Evolutionary conservation across 2,888 invertebrate species (phyloP), one percentile per base, ranked within the genome.

Genomic region (Mimumesa dahlbomi): DNA sequence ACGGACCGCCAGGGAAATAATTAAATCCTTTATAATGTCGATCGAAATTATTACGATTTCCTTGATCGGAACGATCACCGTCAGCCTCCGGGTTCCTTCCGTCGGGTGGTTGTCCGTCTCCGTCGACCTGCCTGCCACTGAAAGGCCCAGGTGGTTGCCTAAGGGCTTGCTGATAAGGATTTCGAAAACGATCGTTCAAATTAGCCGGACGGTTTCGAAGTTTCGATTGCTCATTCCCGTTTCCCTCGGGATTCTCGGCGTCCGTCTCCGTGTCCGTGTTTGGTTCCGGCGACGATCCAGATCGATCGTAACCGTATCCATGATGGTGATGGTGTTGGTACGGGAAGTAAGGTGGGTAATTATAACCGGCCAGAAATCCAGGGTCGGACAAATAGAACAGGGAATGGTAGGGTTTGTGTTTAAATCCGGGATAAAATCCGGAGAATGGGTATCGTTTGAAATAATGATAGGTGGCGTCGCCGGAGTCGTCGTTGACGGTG

Each of bases 401-500:
- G n/a, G n/a, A n/a, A n/a, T n/a, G n/a, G n/a, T n/a, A n/a, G n/a
- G n/a, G n/a, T n/a, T n/a, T n/a, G n/a, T n/a, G n/a, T 22, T 9
- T 1, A 40, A 19, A 5, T 50, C 50, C 0, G 63, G 29, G 1
- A 45, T 63, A 18, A 38, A n/a, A 40, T 11, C 36, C n/a, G 29
- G 0, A 34, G 1, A 4, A 36, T 2, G 19, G 31, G n/a, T 63
- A 63, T 0, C 40, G 29, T 34, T 54, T 16, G 1, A 7, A 1
- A 2, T 54, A 54, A 2, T 11, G 22, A 69, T 6, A 6, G 68
- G 6, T 1, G 48, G n/a, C 38, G 7, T 18, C 4, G 7, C 59
- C 50, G 9, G 57, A 13, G 13, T 59, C 49, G 0, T 13, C n/a
- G 14, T 69, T 53, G 16, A 54, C 31, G 4, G 67, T 29, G 16